Evolutionary conservation across 2,113 vertebrate species (phyloP).

Genomic region (Toxostoma redivivum): DNA sequence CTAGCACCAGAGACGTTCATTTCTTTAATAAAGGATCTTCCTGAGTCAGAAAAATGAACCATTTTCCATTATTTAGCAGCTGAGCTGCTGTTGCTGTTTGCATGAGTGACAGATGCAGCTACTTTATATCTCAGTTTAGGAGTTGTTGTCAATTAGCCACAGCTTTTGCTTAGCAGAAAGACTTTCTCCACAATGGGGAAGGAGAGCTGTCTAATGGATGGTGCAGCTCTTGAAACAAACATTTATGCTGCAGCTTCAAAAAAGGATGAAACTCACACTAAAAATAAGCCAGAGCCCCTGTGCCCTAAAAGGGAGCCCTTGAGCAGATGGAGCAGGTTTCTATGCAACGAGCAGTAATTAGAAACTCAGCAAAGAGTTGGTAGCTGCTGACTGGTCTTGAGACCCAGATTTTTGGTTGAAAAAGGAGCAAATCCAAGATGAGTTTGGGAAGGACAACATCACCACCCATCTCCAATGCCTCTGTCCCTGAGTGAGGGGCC

Average conservation of each 20-base stretch:
- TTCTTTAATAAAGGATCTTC: neutral
- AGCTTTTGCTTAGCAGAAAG: neutral
- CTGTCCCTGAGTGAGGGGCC: accelerated
- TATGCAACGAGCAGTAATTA: neutral
- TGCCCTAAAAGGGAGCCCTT: neutral
- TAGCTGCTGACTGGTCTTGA: neutral
- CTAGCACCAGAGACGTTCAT: neutral
- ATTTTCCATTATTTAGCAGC: constrained; percentile 7
- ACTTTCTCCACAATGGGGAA: neutral
- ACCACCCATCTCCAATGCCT: accelerated
- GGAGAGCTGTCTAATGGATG: neutral
- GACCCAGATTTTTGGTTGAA: neutral
- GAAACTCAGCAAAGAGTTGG: neutral
- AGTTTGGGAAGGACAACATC: neutral
- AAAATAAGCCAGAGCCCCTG: neutral
- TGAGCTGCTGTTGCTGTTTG: neutral
- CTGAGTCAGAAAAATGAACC: neutral
- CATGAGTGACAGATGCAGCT: neutral
- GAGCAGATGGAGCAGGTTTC: constrained; percentile 37
- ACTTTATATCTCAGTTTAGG: neutral
- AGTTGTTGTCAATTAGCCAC: neutral
- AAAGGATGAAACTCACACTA: neutral
- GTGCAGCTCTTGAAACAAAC: neutral
- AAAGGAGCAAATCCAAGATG: neutral
- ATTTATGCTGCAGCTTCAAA: neutral